Percentiles rank a stretch among this genome's conserved stretches.
These are phyloP conservation scores for Manduca sexta DNA, from an alignment of 1,140 invertebrate species.

Conservation along the genomic window DNA sequence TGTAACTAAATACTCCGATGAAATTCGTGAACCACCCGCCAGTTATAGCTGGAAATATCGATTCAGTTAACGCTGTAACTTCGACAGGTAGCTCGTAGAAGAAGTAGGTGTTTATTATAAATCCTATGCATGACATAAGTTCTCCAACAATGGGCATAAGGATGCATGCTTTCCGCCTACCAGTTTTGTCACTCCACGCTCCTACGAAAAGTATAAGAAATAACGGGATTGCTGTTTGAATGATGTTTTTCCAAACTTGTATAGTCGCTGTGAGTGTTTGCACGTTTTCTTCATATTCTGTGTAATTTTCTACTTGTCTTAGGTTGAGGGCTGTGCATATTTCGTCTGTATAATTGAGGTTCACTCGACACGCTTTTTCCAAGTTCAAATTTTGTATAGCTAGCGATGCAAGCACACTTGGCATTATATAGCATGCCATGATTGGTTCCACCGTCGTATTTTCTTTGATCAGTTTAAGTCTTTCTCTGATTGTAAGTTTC, in stretches of 20 bases:
- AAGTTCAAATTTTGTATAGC: slow-evolving; percentile 88
- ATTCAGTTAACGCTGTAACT: slow-evolving; percentile 81
- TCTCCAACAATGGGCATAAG: slow-evolving; percentile 87
- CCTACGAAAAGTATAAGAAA: slow-evolving; percentile 86
- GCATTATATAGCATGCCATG: slow-evolving; percentile 84
- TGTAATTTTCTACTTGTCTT: slow-evolving; percentile 81
- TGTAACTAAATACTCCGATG: slow-evolving; percentile 92
- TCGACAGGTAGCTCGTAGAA: slow-evolving; percentile 84
- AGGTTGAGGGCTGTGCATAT: slow-evolving; percentile 81
- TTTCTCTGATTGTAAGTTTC: slow-evolving; percentile 64
- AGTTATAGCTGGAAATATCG: slow-evolving; percentile 83
- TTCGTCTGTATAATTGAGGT: slow-evolving; percentile 78
- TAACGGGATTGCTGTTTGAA: slow-evolving; percentile 83
- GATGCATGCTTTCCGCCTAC: slow-evolving; percentile 86
- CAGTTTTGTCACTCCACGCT: slow-evolving; percentile 83
- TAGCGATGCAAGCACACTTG: slow-evolving; percentile 81
- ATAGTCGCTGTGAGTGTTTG: slow-evolving; percentile 83
- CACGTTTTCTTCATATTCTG: slow-evolving; percentile 79
- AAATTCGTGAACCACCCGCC: slow-evolving; percentile 91
- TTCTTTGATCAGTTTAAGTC: slow-evolving; percentile 70
- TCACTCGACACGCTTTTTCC: slow-evolving; percentile 88
- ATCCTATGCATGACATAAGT: slow-evolving; percentile 82
- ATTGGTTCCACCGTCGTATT: slow-evolving; percentile 87
- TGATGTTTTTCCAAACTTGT: slow-evolving; percentile 85
- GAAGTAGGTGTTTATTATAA: slow-evolving; percentile 85